Conservation (phyloP, 2,888 invertebrate species). For the Bruchidius siliquastri region DNA sequence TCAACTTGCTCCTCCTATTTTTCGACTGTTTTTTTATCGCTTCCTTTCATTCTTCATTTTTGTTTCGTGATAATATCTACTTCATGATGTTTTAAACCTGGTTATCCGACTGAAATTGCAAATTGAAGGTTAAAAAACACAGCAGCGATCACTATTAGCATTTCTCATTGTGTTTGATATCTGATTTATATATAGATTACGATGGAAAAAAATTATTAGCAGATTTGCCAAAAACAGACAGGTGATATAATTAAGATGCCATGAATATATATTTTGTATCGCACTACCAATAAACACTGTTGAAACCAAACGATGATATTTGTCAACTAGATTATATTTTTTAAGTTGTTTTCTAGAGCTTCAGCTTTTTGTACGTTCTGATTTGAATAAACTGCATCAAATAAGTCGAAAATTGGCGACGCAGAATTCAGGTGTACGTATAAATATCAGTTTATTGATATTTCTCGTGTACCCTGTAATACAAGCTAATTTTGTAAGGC, state of each 20-base stretch:
- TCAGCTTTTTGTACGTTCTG: neutral
- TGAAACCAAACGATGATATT: neutral
- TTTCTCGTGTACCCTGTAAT: no score
- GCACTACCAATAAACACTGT: neutral
- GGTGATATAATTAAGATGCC: neutral
- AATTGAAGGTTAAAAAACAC: no score
- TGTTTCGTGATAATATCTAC: no score
- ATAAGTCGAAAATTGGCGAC: neutral
- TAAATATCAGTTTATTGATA: no score
- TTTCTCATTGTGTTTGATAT: neutral
- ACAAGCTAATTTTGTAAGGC: no score
- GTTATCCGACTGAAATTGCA: no score
- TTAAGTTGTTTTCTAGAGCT: neutral
- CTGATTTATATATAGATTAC: neutral
- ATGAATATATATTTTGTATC: neutral
- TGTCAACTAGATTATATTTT: neutral
- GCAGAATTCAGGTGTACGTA: neutral
- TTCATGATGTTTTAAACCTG: no score
- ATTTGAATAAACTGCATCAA: neutral
- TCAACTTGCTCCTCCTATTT: no score
- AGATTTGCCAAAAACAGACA: neutral
- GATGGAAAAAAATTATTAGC: neutral
- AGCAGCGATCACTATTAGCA: neutral
- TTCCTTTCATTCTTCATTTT: no score
- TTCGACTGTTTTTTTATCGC: no score